phyloP scores from a whole-genome alignment of 1,140 invertebrate species.

The Cotesia typhae region DNA sequence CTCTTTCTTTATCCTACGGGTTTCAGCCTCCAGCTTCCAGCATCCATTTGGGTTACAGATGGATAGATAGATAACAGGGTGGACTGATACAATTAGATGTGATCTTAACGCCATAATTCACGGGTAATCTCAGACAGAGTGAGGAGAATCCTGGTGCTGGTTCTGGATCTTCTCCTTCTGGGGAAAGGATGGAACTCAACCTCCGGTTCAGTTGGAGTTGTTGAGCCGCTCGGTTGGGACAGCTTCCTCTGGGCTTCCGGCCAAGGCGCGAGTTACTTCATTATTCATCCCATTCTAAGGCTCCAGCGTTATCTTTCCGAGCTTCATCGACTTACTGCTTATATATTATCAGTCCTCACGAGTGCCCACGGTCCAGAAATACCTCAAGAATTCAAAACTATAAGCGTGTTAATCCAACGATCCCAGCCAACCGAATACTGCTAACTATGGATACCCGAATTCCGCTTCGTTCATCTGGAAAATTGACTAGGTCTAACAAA shows the following conservation, averaged over 20 bases:
- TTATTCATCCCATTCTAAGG: slow-evolving; percentile 63
- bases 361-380: too few relatives aligned
- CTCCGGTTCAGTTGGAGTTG: neutral
- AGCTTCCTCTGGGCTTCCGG: slow-evolving; percentile 55
- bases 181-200: neutral
- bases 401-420: too few relatives aligned
- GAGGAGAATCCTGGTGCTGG: slow-evolving; percentile 28
- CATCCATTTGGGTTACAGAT: slow-evolving; percentile 49
- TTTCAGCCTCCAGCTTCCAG: too few relatives aligned
- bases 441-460: too few relatives aligned
- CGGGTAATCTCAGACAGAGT: slow-evolving; percentile 56
- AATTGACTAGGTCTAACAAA: too few relatives aligned
- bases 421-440: too few relatives aligned
- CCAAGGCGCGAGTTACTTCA: slow-evolving; percentile 62
- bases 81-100: slow-evolving; percentile 67
- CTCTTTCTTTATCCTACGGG: neutral
- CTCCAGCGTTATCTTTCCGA: slow-evolving; percentile 48
- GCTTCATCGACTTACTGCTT: neutral
- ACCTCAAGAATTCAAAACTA: too few relatives aligned
- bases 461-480: too few relatives aligned
- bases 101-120: slow-evolving; percentile 66
- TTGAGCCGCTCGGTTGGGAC: slow-evolving; percentile 39
- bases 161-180: neutral
- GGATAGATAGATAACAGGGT: slow-evolving; percentile 56
- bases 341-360: too few relatives aligned